Evolutionary conservation across 2,888 invertebrate species (phyloP), one percentile per base, ranked within the genome.

Genomic region (Caenorhabditis japonica): DNA sequence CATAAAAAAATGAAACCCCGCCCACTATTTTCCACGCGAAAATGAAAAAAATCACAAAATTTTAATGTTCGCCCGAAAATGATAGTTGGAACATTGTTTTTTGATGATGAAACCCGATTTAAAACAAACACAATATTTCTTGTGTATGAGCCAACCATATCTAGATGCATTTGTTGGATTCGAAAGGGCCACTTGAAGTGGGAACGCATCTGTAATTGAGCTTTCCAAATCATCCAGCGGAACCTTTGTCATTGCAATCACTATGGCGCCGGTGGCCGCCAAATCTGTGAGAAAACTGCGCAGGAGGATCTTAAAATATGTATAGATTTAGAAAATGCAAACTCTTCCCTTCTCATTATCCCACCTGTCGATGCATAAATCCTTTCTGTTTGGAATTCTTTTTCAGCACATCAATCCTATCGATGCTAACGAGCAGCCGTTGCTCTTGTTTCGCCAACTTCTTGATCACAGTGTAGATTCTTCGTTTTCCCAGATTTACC

Each of bases 341-440:
- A 13, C 2, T 33, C 33, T 33, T n/a, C 15, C 4, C 33, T 30
- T 15, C 19, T n/a, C 33, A 17, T 1, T 3, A 10, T n/a, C 38
- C 25, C 8, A 61, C 61, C 61, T 62, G 66, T 19, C 66, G 30
- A 56, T 66, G 66, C 0, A 51, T 56, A 3, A 43, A 49, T n/a
- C 66, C 56, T n/a, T 66, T 56, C 3, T 59, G 44, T 33, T 66
- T 73, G 23, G 47, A 41, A 36, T 66, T 60, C 27, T 56, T 59
- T 8, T 44, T 41, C 49, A 73, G n/a, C 13, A 66, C 47, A 55
- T 73, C 73, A 44, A 73, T 66, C 23, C 53, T 33, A 56, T 73
- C 73, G 15, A 73, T 52, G 36, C 66, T 73, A 3, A 73, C 34
- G 23, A 73, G 5, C 7, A 73, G 21, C 8, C 73, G 34, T 23